A percentile compares a stretch with the other conserved stretches of the same genome.
These are phyloP conservation scores for Sicus ferrugineus DNA, from an alignment of 2,888 invertebrate species.

Conservation along the genomic window DNA sequence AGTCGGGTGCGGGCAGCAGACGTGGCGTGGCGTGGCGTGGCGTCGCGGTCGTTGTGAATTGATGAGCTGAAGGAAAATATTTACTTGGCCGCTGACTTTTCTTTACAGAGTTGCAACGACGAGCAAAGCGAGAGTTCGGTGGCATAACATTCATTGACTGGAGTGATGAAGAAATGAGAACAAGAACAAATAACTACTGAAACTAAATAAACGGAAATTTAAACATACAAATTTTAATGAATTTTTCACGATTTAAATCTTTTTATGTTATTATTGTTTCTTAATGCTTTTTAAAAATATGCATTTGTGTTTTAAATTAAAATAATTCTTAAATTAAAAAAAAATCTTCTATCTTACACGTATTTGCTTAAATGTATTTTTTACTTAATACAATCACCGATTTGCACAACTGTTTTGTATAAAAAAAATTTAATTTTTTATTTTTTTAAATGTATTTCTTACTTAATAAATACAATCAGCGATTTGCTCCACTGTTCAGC, in stretches of 20 bases:
- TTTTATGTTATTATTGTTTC: neutral
- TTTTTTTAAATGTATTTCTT: too few relatives aligned
- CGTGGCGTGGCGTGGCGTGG: neutral
- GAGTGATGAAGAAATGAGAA: neutral
- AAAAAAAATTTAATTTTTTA: too few relatives aligned
- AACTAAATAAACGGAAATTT: neutral
- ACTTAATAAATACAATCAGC: too few relatives aligned
- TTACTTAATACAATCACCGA: neutral
- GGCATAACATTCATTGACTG: neutral
- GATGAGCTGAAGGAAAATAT: conserved; percentile 31
- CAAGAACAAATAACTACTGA: neutral
- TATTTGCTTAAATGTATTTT: too few relatives aligned
- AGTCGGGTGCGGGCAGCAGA: conserved; percentile 18
- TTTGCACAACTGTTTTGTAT: too few relatives aligned
- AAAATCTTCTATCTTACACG: too few relatives aligned
- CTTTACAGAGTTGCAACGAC: neutral
- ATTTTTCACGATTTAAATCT: too few relatives aligned
- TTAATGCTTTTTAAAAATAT: neutral
- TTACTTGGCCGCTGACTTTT: conserved; percentile 20
- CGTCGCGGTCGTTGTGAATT: conserved; percentile 9
- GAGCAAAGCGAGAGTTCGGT: neutral
- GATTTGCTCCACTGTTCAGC: neutral
- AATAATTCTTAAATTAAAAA: neutral
- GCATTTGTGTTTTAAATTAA: too few relatives aligned
- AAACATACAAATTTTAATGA: neutral